A percentile compares a stretch with the other conserved stretches of the same genome.
Conservation (phyloP, 2,113 vertebrate genomes). For the Ciconia stormi region DNA sequence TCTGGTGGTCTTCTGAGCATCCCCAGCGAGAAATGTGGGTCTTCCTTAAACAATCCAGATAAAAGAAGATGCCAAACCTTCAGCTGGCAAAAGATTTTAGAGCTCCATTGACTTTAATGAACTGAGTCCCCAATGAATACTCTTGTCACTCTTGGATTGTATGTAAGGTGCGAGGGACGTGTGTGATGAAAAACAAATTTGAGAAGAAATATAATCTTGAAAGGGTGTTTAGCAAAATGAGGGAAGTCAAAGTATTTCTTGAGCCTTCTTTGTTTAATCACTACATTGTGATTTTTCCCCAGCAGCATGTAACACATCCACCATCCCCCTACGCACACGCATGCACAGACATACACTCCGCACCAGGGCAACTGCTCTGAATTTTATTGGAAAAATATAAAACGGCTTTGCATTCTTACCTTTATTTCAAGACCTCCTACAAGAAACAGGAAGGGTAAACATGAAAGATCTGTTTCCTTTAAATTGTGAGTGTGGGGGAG, state of each 20-base stretch:
- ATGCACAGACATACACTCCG: neutral
- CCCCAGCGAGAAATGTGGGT: neutral
- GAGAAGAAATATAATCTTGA: neutral
- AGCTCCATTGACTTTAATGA: neutral
- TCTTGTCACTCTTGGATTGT: neutral
- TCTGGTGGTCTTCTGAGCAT: neutral
- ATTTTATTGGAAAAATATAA: conserved; percentile 67
- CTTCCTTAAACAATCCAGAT: neutral
- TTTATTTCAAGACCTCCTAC: conserved; percentile 72
- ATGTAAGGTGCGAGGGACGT: rapidly evolving
- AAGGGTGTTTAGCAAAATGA: neutral
- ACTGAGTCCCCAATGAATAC: neutral
- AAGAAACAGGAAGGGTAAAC: conserved; percentile 73
- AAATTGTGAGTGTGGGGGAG: conserved; percentile 51
- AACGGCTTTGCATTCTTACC: conserved; percentile 64
- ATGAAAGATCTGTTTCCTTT: conserved; percentile 73
- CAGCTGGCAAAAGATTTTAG: neutral
- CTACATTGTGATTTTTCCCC: neutral
- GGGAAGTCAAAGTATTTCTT: neutral
- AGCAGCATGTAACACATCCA: neutral
- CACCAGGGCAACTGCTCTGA: conserved; percentile 39
- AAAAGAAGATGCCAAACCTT: neutral
- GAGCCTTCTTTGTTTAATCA: conserved; percentile 19
- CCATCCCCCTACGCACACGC: conserved; percentile 13
- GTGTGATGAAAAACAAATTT: neutral